Conservation (phyloP, 2,113 vertebrate species). For the Xiphophorus hellerii region DNA sequence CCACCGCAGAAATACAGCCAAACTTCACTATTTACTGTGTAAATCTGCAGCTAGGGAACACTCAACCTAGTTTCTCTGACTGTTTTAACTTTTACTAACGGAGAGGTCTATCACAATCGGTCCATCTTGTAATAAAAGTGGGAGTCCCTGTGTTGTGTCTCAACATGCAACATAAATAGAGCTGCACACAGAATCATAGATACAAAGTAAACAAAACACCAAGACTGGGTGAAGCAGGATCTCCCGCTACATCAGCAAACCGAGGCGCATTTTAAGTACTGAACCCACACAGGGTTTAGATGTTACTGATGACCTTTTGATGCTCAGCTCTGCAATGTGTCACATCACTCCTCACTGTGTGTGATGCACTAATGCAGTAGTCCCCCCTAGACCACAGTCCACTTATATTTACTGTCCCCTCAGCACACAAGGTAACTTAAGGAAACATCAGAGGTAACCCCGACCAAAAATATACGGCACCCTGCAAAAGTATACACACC, state of each 20-base stretch:
- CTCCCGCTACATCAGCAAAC: slow-evolving; percentile 45
- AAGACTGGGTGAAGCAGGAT: slow-evolving; percentile 38
- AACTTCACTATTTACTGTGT: background rate
- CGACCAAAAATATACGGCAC: background rate
- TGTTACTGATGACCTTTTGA: slow-evolving; percentile 58
- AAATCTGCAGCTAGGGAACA: background rate
- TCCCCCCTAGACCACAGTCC: slow-evolving; percentile 22
- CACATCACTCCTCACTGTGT: slow-evolving; percentile 13
- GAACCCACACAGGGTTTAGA: slow-evolving; percentile 5
- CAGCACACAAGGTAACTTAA: slow-evolving; percentile 17
- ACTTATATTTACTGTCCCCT: slow-evolving; percentile 22
- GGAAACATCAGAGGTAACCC: slow-evolving; percentile 15
- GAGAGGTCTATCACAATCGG: background rate
- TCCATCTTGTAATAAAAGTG: slow-evolving; percentile 12
- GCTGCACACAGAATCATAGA: slow-evolving; percentile 49
- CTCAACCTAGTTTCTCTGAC: background rate
- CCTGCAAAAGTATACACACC: background rate
- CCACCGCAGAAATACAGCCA: slow-evolving; percentile 24
- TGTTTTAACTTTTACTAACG: background rate
- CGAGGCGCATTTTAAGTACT: slow-evolving; percentile 11
- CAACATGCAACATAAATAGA: slow-evolving; percentile 66
- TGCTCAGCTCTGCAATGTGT: slow-evolving; percentile 4
- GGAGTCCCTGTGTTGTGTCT: slow-evolving; percentile 19
- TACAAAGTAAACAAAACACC: slow-evolving; percentile 73
- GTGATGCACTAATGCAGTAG: slow-evolving; percentile 16